Evolutionary conservation across 2,888 invertebrate genomes (phyloP).

Genomic region (Ecliptopera silaceata): DNA sequence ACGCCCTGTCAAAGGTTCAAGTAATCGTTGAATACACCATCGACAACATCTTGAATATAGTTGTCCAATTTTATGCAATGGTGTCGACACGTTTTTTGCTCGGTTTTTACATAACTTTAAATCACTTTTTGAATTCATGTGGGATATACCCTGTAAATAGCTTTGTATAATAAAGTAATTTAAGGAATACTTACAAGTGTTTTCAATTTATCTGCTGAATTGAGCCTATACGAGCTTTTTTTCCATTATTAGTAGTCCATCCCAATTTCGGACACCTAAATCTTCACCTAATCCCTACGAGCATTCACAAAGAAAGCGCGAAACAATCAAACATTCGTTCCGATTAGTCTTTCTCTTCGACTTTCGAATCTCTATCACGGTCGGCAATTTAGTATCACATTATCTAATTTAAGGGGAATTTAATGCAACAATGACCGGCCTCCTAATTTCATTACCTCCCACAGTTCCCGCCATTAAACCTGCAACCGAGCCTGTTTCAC

Average conservation of each 20-base stretch:
- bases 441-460: slow-evolving; percentile 79
- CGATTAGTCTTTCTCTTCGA: slow-evolving; percentile 37
- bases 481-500: slow-evolving; percentile 3
- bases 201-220: too few species aligned
- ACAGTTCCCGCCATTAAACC: slow-evolving; percentile 39
- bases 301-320: slow-evolving; percentile 44
- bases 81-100: slow-evolving; percentile 36
- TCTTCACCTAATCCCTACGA: slow-evolving; percentile 6
- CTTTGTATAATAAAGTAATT: too few species aligned
- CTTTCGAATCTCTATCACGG: slow-evolving; percentile 50
- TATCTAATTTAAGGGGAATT: slow-evolving; percentile 70
- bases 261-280: slow-evolving; percentile 14
- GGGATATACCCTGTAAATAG: too few species aligned
- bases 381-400: slow-evolving; percentile 57
- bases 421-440: slow-evolving; percentile 73
- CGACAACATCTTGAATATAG: slow-evolving; percentile 43
- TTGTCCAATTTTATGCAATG: slow-evolving; percentile 43
- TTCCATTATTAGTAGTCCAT: too few species aligned
- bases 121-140: too few species aligned
- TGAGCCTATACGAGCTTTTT: too few species aligned
- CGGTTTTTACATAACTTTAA: too few species aligned
- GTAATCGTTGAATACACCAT: slow-evolving; percentile 67
- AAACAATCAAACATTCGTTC: slow-evolving; percentile 43
- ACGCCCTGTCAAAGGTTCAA: slow-evolving; percentile 78
- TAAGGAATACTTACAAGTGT: too few species aligned